Base-by-base conservation (phyloP, 2,888 invertebrate species). In the Fissipunctia ypsillon region DNA sequence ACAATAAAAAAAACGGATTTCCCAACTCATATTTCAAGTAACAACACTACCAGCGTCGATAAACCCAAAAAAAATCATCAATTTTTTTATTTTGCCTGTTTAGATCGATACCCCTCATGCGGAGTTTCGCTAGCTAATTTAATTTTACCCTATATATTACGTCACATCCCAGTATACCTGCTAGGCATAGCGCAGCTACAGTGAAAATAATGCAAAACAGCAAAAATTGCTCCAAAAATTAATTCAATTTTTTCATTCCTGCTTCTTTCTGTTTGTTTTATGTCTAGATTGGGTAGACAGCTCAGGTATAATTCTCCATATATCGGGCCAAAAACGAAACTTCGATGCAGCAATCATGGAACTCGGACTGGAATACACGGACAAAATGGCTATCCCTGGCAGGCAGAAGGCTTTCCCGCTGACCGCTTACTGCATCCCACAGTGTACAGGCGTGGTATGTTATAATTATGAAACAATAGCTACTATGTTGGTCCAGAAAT, bases 361-460 rank as follows among this genome's bases (percentile, higher is more conserved):
- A 94, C 94, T 99, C 6, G 99, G 99, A 0, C 95, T 99, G 61
- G 99, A 99, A 91, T 99, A 99, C 91, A 98, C 98, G 0, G 99
- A 99, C 94, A 99, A 99, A 96, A 99, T 99, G 98, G 99, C 99
- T 0, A 99, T 99, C 80, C 99, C 99, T 0, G 99, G 99, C 0
- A 96, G 97, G 5, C 98, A 98, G 90, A 95, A 97, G 67, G 96
- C 96, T 5, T 99, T 99, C 94, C 96, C 97, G 0, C 93, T 99
- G 43, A 97, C 98, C 35, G 99, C 99, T 3, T 98, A 99, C 92
- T 99, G 99, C 90, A 97, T 98, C 69, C 97, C 98, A 2, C 98
- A 99, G 90, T 99, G 99, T 92, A 99, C 99, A 0, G 97, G 98
- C 75, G 97, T 98, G 91, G 99, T 98, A 95, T 95, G 71, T n/a